These are phyloP conservation scores for Nipponacmea schrenckii DNA, from an alignment of 2,888 invertebrate genomes.

Conservation along the genomic window DNA sequence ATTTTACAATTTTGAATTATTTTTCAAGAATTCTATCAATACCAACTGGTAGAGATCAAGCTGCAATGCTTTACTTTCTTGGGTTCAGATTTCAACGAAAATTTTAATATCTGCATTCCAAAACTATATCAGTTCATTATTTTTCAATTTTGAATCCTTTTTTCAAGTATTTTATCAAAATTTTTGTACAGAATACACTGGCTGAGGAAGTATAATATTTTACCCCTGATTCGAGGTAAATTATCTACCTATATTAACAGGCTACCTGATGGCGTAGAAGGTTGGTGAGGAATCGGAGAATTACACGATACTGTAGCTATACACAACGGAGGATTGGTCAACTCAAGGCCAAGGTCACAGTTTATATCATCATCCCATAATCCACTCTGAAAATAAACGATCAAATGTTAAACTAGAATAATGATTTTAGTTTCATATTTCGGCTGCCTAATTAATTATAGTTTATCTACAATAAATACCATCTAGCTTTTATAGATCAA, in stretches of 20 bases:
- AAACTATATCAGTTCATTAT: too few relatives aligned
- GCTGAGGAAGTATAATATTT: neutral
- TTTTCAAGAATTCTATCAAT: neutral
- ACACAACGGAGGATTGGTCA: constrained; percentile 20
- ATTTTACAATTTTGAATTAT: too few relatives aligned
- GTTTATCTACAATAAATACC: too few relatives aligned
- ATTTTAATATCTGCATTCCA: too few relatives aligned
- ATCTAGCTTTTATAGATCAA: too few relatives aligned
- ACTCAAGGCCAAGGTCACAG: constrained; percentile 37
- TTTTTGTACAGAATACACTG: neutral
- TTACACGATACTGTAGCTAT: constrained; percentile 13
- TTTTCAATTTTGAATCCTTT: too few relatives aligned
- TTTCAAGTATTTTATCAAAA: neutral
- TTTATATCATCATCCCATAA: constrained; percentile 52
- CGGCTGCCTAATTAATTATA: too few relatives aligned
- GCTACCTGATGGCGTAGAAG: constrained; percentile 15
- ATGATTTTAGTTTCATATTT: too few relatives aligned
- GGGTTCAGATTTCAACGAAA: too few relatives aligned
- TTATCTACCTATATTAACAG: constrained; percentile 1
- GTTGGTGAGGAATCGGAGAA: constrained; percentile 25
- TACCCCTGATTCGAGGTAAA: neutral
- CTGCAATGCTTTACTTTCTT: too few relatives aligned
- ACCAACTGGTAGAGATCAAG: too few relatives aligned
- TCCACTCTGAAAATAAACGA: constrained; percentile 34
- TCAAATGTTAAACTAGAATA: too few relatives aligned